These are phyloP conservation scores for Cordylochernes scorpioides DNA, from an alignment of 2,888 invertebrate species.

Conservation along the genomic window DNA sequence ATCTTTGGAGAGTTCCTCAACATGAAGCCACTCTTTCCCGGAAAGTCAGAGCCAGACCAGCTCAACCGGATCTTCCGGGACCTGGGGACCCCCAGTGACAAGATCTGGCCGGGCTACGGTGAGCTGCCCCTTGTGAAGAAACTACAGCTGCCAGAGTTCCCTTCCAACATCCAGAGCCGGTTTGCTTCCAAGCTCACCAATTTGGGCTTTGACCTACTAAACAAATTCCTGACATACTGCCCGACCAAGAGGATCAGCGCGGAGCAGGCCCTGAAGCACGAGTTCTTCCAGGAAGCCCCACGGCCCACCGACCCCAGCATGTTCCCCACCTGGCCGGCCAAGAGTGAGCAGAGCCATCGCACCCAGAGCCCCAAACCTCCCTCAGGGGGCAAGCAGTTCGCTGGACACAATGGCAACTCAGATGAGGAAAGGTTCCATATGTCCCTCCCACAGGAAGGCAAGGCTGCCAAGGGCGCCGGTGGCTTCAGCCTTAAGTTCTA, in stretches of 20 bases:
- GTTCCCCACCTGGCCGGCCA: conserved; percentile 99
- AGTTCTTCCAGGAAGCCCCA: conserved; percentile 58
- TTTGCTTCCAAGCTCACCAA: conserved; percentile 31
- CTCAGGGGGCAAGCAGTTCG: conserved; percentile 69
- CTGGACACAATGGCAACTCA: too few relatives aligned
- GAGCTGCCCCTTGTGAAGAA: conserved; percentile 74
- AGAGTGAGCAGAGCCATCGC: conserved; percentile 44
- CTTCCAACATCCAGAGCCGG: conserved; percentile 44
- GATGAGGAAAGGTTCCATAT: too few relatives aligned
- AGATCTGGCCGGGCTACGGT: conserved; percentile 80
- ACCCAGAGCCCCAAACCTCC: conserved; percentile 68
- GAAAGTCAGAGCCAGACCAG: conserved; percentile 86
- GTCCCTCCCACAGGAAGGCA: too few relatives aligned
- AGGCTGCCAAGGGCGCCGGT: too few relatives aligned
- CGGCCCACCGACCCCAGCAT: conserved; percentile 79
- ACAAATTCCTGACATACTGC: conserved; percentile 70
- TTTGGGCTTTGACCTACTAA: conserved; percentile 32
- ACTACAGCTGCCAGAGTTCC: conserved; percentile 71
- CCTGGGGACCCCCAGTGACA: conserved; percentile 80
- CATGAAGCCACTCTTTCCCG: conserved; percentile 86
- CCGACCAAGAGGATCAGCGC: conserved; percentile 62
- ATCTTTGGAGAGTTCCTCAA: conserved; percentile 86
- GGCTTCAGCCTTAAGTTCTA: too few relatives aligned
- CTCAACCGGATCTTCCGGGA: conserved; percentile 67
- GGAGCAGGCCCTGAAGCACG: conserved; percentile 55